A percentile compares a stretch with the other conserved stretches of the same genome.
These are phyloP conservation scores for Drosophila watanabei DNA, from an alignment of 1,140 invertebrate genomes.

Conservation along the genomic window DNA sequence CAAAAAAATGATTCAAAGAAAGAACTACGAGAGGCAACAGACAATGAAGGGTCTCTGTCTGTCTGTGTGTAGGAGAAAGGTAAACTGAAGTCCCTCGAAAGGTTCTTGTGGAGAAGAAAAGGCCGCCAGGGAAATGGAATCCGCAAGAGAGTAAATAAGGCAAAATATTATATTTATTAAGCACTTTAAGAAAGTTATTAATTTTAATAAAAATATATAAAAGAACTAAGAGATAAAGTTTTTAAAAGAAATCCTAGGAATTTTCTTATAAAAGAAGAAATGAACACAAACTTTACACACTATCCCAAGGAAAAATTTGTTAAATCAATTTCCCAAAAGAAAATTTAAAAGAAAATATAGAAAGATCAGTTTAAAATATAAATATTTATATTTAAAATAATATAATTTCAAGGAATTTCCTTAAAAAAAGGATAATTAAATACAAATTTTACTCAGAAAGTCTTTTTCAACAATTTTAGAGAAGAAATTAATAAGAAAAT, in stretches of 20 bases:
- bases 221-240: not conserved
- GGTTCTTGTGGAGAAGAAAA: not conserved
- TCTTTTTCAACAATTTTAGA: too few relatives aligned
- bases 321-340: not conserved
- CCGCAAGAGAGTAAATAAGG: constrained; percentile 4
- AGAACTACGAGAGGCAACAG: constrained; percentile 7
- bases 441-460: too few relatives aligned
- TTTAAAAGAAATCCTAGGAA: too few relatives aligned
- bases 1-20: constrained; percentile 32
- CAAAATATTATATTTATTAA: not conserved
- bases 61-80: constrained; percentile 8
- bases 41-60: constrained; percentile 12
- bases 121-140: not conserved
- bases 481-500: too few relatives aligned
- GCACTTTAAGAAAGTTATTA: not conserved
- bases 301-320: not conserved
- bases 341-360: not conserved
- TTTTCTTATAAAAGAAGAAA: too few relatives aligned
- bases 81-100: constrained; percentile 9
- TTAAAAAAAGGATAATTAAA: too few relatives aligned
- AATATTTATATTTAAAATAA: too few relatives aligned
- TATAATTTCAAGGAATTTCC: too few relatives aligned
- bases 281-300: too few relatives aligned
- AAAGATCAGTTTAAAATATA: not conserved
- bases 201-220: not conserved